phyloP scores from a whole-genome alignment of 2,797 vertebrate species.

The Eurystomus glaucurus region DNA sequence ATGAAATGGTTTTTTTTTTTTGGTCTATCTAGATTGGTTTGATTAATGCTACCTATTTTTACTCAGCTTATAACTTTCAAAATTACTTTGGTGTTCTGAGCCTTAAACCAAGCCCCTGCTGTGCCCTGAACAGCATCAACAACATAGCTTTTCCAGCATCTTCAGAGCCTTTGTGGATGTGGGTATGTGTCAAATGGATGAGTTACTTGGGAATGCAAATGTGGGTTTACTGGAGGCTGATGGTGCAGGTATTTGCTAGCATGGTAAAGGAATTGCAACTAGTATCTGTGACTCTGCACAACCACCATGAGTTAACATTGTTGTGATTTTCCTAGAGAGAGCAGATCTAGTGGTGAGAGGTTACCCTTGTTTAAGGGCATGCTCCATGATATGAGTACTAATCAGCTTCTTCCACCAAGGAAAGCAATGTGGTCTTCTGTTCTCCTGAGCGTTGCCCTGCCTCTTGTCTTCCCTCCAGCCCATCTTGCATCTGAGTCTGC shows the following conservation, averaged over 20 bases:
- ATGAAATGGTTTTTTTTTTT: not conserved
- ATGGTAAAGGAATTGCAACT: not conserved
- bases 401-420: not conserved
- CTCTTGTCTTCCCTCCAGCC: not conserved
- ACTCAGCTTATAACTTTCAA: not conserved
- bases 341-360: not conserved
- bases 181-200: not conserved
- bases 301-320: rapidly evolving
- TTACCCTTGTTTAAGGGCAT: rapidly evolving
- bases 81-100: not conserved
- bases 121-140: not conserved
- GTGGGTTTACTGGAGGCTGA: slow-evolving; percentile 3
- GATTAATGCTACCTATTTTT: not conserved
- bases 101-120: not conserved
- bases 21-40: not conserved
- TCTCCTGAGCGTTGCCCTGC: not conserved
- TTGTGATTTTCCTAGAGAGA: not conserved
- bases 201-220: slow-evolving; percentile 10
- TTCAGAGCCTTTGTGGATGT: not conserved
- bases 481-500: rapidly evolving
- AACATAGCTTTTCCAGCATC: not conserved
- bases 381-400: rapidly evolving
- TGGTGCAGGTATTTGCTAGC: rapidly evolving
- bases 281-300: not conserved
- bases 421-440: rapidly evolving